Percentiles rank a stretch among this genome's conserved stretches.
Conservation (phyloP, 2,113 vertebrate species). For the Orcinus orca region DNA sequence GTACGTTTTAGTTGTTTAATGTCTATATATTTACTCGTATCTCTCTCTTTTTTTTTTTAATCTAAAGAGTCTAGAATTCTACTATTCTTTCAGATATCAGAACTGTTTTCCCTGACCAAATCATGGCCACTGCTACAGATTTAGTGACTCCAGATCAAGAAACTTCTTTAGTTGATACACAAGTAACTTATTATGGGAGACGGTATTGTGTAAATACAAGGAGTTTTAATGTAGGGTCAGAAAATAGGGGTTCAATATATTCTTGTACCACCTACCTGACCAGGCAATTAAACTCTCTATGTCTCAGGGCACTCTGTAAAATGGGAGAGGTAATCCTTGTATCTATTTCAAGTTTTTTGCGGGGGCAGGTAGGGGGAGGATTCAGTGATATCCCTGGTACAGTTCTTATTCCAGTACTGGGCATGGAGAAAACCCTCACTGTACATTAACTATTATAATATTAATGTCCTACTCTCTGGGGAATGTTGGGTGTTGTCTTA, state of each 20-base stretch:
- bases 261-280: neutral
- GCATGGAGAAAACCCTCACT: neutral
- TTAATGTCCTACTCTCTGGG: neutral
- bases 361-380: neutral
- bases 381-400: neutral
- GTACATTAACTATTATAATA: neutral
- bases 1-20: neutral
- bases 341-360: neutral
- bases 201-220: accelerated
- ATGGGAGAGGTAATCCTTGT: neutral
- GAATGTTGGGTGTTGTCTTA: neutral
- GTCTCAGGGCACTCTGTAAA: neutral
- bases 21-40: neutral
- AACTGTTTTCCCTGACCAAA: neutral
- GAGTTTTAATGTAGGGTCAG: neutral
- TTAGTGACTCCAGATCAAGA: neutral
- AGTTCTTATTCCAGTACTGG: neutral
- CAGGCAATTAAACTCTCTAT: neutral
- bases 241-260: neutral
- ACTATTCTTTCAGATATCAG: neutral
- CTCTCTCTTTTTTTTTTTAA: neutral
- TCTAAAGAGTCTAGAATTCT: neutral
- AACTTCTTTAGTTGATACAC: neutral
- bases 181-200: neutral
- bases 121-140: neutral